These are phyloP conservation scores for Megaceryle torquata DNA, from an alignment of 2,113 vertebrate genomes.

Conservation along the genomic window DNA sequence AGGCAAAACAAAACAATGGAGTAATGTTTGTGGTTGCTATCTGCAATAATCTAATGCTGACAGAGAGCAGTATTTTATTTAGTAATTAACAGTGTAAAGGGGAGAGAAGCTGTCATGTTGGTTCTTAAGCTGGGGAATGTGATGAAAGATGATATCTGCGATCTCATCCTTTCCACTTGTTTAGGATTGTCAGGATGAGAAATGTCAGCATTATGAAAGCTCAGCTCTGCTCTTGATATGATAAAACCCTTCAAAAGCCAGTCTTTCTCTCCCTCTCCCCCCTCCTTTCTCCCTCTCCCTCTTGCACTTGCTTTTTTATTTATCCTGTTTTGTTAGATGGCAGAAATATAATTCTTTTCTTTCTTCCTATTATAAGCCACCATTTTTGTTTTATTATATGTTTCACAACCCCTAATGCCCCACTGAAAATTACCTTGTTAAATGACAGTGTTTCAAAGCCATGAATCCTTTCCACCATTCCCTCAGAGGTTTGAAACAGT, in stretches of 20 bases:
- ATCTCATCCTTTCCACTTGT: slow-evolving; percentile 99
- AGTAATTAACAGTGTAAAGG: slow-evolving; percentile 93
- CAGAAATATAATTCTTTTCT: slow-evolving; percentile 94
- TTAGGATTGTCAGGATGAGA: slow-evolving; percentile 99
- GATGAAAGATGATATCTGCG: slow-evolving; percentile 96
- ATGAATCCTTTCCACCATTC: slow-evolving; percentile 89
- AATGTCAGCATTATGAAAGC: slow-evolving; percentile 99
- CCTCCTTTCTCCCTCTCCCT: slow-evolving; percentile 68
- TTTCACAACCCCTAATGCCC: slow-evolving; percentile 94
- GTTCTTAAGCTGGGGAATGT: slow-evolving; percentile 91
- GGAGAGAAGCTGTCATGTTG: slow-evolving; percentile 88
- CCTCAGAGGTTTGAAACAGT: slow-evolving; percentile 98
- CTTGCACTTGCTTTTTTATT: slow-evolving; percentile 85
- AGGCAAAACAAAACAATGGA: slow-evolving; percentile 61
- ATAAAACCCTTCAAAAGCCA: slow-evolving; percentile 96
- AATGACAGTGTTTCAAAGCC: slow-evolving; percentile 94
- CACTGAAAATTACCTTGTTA: slow-evolving; percentile 98
- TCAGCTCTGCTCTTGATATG: slow-evolving; percentile 97
- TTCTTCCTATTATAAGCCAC: slow-evolving; percentile 87
- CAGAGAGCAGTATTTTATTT: slow-evolving; percentile 89
- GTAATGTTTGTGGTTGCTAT: slow-evolving; percentile 79
- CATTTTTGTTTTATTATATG: slow-evolving; percentile 93
- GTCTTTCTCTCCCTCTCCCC: slow-evolving; percentile 70
- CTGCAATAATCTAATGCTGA: slow-evolving; percentile 83
- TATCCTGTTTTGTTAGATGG: slow-evolving; percentile 95